A percentile compares a stretch with the other conserved stretches of the same genome.
These are phyloP conservation scores for Sinocyclocheilus maitianheensis DNA, from an alignment of 2,113 vertebrate genomes.

Conservation along the genomic window DNA sequence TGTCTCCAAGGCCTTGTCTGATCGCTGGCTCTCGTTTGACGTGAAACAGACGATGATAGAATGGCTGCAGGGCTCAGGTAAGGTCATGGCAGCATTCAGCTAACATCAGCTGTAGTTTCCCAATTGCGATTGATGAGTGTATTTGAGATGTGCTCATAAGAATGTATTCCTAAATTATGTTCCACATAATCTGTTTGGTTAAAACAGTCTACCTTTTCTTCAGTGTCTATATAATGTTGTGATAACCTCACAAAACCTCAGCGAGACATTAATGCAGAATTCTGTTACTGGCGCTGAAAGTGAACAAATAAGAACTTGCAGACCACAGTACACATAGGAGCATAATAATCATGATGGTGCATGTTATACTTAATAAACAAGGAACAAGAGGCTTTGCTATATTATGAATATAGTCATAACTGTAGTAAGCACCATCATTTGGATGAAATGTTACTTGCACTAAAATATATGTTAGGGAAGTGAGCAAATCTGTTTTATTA, in stretches of 20 bases:
- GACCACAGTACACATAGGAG: neutral
- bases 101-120: neutral
- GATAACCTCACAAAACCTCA: neutral
- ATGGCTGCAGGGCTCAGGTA: conserved; percentile 79
- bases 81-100: conserved; percentile 36
- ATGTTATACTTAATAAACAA: neutral
- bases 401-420: neutral
- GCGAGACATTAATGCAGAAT: neutral
- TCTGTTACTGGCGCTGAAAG: neutral
- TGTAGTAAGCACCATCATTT: neutral
- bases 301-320: neutral
- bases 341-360: neutral
- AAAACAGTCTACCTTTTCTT: neutral
- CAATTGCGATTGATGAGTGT: neutral
- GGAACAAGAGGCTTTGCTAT: neutral
- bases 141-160: neutral
- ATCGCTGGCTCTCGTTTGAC: conserved; percentile 86
- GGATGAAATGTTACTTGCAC: neutral
- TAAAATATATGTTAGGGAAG: neutral
- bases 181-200: neutral
- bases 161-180: neutral
- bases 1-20: conserved; percentile 57
- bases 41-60: conserved; percentile 77
- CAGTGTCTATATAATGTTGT: neutral
- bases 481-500: neutral